These are phyloP conservation scores for Boleophthalmus pectinirostris DNA, from an alignment of 2,113 vertebrate genomes.

Conservation along the genomic window DNA sequence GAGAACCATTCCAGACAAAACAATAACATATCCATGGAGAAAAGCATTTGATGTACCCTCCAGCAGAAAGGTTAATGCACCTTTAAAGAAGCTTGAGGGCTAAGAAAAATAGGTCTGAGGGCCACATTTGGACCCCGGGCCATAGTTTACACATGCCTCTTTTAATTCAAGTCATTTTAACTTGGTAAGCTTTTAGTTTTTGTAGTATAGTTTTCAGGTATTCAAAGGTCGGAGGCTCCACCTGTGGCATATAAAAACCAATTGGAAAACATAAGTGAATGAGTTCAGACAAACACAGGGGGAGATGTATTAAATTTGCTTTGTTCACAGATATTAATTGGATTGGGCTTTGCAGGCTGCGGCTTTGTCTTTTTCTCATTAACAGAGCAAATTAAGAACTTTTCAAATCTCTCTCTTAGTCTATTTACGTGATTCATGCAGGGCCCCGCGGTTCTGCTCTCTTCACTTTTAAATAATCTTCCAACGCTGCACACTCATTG, in stretches of 20 bases:
- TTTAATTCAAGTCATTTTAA: too few relatives aligned
- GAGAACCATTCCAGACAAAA: too few relatives aligned
- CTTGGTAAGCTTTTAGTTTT: too few relatives aligned
- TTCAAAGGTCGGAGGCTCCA: neutral
- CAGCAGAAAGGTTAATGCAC: too few relatives aligned
- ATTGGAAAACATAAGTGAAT: slow-evolving; percentile 23
- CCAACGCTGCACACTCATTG: slow-evolving; percentile 44
- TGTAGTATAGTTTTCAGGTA: neutral
- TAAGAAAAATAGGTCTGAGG: too few relatives aligned
- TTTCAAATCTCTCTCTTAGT: slow-evolving; percentile 54
- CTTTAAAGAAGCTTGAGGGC: too few relatives aligned
- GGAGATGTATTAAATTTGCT: slow-evolving; percentile 23
- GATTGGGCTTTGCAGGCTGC: slow-evolving; percentile 47
- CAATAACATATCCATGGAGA: too few relatives aligned
- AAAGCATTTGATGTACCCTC: too few relatives aligned
- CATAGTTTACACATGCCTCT: too few relatives aligned
- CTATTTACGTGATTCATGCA: slow-evolving; percentile 53
- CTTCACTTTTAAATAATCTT: slow-evolving; percentile 64
- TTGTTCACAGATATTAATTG: slow-evolving; percentile 54
- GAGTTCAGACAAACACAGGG: slow-evolving; percentile 22
- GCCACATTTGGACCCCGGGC: too few relatives aligned
- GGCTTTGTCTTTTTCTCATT: slow-evolving; percentile 62
- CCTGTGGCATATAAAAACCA: slow-evolving; percentile 2
- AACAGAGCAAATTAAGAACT: slow-evolving; percentile 61
- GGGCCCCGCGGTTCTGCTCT: slow-evolving; percentile 15